Base-by-base conservation (phyloP, 2,113 vertebrate genomes). In the Trogon surrucura region DNA sequence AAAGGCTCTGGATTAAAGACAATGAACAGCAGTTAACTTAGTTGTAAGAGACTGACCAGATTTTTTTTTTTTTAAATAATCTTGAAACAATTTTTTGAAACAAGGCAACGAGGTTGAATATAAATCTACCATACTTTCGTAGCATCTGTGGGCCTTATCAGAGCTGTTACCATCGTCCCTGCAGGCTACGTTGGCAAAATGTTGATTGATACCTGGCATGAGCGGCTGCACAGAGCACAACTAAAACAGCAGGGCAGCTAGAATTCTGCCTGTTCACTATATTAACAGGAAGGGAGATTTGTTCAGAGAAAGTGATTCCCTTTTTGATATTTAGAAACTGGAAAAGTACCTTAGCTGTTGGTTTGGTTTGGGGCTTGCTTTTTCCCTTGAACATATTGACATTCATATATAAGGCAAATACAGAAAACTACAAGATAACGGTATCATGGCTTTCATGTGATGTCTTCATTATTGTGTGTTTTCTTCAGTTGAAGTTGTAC, bases 1-100 rank as follows among this genome's bases (percentile, higher is more conserved):
- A 79, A 16, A 26, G 11, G 65, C 17, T 77, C 97, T 98, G 85
- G 23, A 88, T 60, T 67, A 82, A 94, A 95, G 82, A 58, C 58
- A 61, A 47, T 41, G 41, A 93, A 56, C 32, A 92, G 34, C 65
- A 77, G 22, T 96, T 86, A 75, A 82, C 17, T 54, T 20, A 48
- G 2, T 84, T 77, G 27, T 18, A 88, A 74, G 15, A 56, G 45
- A 53, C n/a, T 13, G 30, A 83, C 7, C 10, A 51, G 29, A 23
- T 19, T 29, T 27, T 23, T 10, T 23, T 67, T 56, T 21, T 48
- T 71, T 45, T 4, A 47, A 41, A 5, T 44, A 58, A 72, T 50
- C 26, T 64, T 83, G 66, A 41, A 41, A 41, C 41, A 9, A 41
- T 41, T 41, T 41, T 41, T 41, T 41, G 67, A 80, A 66, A 48